Conservation (phyloP, 1,140 invertebrate species). For the Trachymyrmex septentrionalis region DNA sequence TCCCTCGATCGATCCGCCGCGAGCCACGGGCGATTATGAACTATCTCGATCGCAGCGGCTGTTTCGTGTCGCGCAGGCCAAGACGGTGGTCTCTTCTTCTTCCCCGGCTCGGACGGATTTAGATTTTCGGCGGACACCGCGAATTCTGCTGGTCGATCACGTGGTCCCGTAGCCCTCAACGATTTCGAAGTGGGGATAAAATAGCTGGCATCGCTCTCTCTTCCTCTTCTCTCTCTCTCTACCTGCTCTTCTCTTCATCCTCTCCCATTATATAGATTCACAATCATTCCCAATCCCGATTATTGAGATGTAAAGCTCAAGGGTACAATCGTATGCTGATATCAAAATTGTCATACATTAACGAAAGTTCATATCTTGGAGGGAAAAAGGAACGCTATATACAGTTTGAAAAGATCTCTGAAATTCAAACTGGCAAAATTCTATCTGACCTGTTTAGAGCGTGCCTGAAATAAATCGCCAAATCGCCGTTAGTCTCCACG, state of each 20-base stretch:
- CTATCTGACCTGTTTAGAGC: not conserved
- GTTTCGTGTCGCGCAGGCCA: slow-evolving; percentile 73
- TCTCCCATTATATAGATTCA: not conserved
- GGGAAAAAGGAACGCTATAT: no score
- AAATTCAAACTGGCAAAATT: not conserved
- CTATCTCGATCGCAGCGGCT: slow-evolving; percentile 73
- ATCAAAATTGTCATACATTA: not conserved
- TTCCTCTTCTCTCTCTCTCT: not conserved
- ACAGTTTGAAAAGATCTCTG: no score
- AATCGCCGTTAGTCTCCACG: not conserved
- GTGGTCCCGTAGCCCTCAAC: slow-evolving; percentile 63
- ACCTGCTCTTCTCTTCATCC: not conserved
- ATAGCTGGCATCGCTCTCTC: slow-evolving; percentile 22
- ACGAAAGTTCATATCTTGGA: not conserved
- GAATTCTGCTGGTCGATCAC: slow-evolving; percentile 82
- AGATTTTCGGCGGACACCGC: slow-evolving; percentile 84
- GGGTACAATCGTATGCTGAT: not conserved
- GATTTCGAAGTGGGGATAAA: slow-evolving; percentile 11
- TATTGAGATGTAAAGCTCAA: not conserved
- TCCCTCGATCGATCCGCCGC: slow-evolving; percentile 71
- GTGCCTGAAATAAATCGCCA: slow-evolving; percentile 1
- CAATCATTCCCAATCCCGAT: not conserved
- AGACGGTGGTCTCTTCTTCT: slow-evolving; percentile 76
- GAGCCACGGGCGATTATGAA: slow-evolving; percentile 82
- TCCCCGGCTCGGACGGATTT: slow-evolving; percentile 84